Percentiles rank a stretch among this genome's conserved stretches.
These are phyloP conservation scores for Grantiella picta DNA, from an alignment of 2,113 vertebrate genomes.

Conservation along the genomic window DNA sequence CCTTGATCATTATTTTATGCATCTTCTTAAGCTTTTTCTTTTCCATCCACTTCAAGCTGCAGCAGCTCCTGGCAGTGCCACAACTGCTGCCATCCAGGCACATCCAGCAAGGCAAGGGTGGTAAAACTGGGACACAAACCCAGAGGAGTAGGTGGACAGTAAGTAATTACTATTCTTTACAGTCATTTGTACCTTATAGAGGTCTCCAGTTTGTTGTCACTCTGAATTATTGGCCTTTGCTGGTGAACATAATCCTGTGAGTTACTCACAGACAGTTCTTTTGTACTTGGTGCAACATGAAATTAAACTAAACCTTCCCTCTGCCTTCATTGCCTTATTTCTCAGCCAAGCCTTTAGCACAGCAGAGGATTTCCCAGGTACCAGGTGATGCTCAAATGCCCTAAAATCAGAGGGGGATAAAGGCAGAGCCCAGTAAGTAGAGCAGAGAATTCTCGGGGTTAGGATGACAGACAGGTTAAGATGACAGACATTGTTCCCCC, in stretches of 20 bases:
- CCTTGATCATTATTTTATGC: background rate
- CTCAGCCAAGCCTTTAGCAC: background rate
- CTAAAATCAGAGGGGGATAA: background rate
- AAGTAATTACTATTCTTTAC: background rate
- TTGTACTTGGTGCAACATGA: background rate
- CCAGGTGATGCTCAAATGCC: background rate
- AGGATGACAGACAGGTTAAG: background rate
- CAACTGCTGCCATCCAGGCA: background rate
- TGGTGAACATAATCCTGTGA: background rate
- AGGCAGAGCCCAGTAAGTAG: background rate
- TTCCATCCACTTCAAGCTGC: background rate
- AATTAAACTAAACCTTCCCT: background rate
- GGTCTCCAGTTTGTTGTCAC: background rate
- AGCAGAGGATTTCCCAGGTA: background rate
- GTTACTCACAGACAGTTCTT: background rate
- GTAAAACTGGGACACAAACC: background rate
- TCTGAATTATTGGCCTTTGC: background rate
- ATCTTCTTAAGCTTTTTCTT: background rate
- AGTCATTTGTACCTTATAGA: background rate
- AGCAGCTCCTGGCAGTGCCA: background rate
- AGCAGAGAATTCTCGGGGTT: background rate
- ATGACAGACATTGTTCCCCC: background rate
- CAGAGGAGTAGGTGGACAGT: background rate
- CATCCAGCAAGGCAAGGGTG: background rate
- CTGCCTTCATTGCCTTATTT: background rate